Percentiles rank a stretch among this genome's conserved stretches.
Evolutionary conservation across 2,113 vertebrate genomes (phyloP).

Genomic region (Pogona vitticeps): DNA sequence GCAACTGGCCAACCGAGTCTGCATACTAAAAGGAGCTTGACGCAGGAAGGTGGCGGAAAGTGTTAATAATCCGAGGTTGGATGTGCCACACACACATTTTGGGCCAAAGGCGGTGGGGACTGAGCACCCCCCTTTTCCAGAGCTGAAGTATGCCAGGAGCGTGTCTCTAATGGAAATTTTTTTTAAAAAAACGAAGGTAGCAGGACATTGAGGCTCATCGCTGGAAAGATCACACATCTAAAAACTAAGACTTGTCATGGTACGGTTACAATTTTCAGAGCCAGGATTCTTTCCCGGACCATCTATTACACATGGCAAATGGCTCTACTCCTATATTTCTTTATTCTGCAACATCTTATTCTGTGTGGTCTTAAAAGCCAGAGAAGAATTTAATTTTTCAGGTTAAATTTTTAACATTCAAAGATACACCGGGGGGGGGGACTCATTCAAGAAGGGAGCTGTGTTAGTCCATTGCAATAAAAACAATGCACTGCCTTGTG

Average conservation of each 20-base stretch:
- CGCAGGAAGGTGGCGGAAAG: conserved; percentile 51
- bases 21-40: conserved; percentile 72
- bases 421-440: neutral
- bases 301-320: neutral
- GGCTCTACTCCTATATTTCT: neutral
- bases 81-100: conserved; percentile 34
- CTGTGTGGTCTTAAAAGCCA: too few relatives aligned
- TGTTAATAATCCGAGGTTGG: conserved; percentile 33
- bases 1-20: conserved; percentile 74
- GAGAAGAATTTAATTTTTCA: neutral
- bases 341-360: neutral
- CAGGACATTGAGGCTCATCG: neutral
- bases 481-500: too few relatives aligned
- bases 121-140: neutral
- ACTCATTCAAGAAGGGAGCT: too few relatives aligned
- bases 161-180: neutral
- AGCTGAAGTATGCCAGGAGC: neutral
- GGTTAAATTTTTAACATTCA: neutral
- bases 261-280: neutral
- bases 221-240: neutral
- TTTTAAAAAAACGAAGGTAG: neutral
- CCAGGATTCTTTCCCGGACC: neutral
- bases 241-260: too few relatives aligned
- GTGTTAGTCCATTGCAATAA: too few relatives aligned
- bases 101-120: conserved; percentile 5